A percentile compares a stretch with the other conserved stretches of the same genome.
Conservation (phyloP, 2,797 vertebrate genomes). For the Gymnoscopelus braueri region DNA sequence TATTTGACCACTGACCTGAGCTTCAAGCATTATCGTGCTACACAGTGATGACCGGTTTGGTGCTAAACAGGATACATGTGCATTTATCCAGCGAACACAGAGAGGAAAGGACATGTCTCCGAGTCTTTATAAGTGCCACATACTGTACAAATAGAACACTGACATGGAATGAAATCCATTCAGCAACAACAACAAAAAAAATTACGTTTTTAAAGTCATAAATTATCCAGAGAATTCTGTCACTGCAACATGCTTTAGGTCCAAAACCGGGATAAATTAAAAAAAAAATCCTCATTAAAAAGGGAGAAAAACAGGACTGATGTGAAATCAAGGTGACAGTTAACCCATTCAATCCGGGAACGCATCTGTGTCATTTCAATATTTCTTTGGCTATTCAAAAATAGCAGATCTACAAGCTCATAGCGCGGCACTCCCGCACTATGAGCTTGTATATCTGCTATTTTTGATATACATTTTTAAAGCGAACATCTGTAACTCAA, state of each 20-base stretch:
- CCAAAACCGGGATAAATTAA: too few relatives aligned
- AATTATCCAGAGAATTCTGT: too few relatives aligned
- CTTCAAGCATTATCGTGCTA: background rate
- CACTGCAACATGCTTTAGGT: too few relatives aligned
- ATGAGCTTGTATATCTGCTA: too few relatives aligned
- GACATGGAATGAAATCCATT: conserved; percentile 19
- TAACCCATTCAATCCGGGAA: too few relatives aligned
- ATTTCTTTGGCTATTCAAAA: too few relatives aligned
- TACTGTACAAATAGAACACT: conserved; percentile 7
- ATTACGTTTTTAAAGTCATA: background rate
- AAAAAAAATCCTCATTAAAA: background rate
- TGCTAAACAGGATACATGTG: background rate
- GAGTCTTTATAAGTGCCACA: conserved; percentile 15
- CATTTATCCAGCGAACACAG: background rate
- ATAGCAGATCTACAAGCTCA: too few relatives aligned
- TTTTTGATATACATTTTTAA: too few relatives aligned
- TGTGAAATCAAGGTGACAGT: background rate
- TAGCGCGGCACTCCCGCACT: too few relatives aligned
- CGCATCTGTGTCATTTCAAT: too few relatives aligned
- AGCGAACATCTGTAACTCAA: too few relatives aligned
- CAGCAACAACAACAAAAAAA: conserved; percentile 21
- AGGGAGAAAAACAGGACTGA: background rate
- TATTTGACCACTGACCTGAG: background rate
- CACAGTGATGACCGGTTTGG: background rate
- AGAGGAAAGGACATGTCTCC: conserved; percentile 3